Base-by-base conservation (phyloP, 2,888 invertebrate species). In the Erebia ligea region DNA sequence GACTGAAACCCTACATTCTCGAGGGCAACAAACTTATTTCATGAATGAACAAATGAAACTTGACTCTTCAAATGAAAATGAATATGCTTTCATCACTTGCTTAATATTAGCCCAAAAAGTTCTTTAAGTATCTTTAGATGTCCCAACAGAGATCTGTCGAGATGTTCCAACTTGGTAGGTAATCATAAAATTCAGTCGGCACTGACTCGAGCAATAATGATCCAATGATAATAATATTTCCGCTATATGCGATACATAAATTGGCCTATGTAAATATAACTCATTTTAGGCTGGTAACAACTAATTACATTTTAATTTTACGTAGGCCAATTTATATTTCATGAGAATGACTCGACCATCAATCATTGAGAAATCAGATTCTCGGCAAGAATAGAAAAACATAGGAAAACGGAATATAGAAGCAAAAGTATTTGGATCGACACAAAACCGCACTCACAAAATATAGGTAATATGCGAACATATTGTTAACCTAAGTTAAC, bases 21-120 rank as follows among this genome's bases (percentile, higher is more conserved):
- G 10, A 11, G 61, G 61, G 61, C 61, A 61, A 61, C 62, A 62
- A 62, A 62, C 45, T 62, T 62, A 21, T 48, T 62, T 62, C 48
- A 62, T 62, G 62, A 62, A 62, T 62, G 62, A 62, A 62, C 62
- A 62, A 48, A 62, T 19, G 62, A 62, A 62, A 62, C 62, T 48
- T 62, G 62, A 62, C 21, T 9, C 62, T 61, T 62, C 48, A 17
- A 62, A 15, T 34, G 62, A 48, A 62, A 62, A 62, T 45, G 3
- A 62, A 62, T 62, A 62, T 48, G 45, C 52, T 50, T 34, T 58
- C 34, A 59, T 34, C 58, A 13, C 59, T 34, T 19, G 59, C 59
- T 59, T 50, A 48, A 58, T 50, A 67, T 25, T 17, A 62, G 45
- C 42, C 62, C 25, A 63, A 62, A 62, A 57, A 11, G 8, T 13